Evolutionary conservation across 92 coral and sea anemone species (phyloP), one percentile per base, ranked within the genome.

Genomic region (Diadumene lineata): DNA sequence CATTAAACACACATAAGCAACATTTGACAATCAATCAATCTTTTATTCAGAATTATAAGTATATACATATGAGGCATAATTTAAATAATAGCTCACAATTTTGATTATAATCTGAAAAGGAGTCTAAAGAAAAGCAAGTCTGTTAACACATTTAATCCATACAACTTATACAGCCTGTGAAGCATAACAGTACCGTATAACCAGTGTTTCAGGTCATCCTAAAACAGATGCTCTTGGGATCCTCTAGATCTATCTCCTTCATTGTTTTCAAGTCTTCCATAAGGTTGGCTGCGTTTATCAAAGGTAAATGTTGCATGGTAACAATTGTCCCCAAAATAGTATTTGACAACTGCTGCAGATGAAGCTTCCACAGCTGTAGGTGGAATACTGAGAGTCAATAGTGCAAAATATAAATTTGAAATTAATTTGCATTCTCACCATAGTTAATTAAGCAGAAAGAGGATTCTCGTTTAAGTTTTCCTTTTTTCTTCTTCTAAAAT

Each of bases 231-330:
- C 73, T 68, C 51, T 61, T 58, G 48, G 85, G 77, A 58, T 81
- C 82, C 75, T 85, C 82, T 21, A 34, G 77, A 29, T 67, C 82
- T 28, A 80, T 64, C 15, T 29, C 61, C 70, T 71, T 60, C 85
- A 85, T 34, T 48, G 79, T 67, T 55, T 72, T 75, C 67, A 84
- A 21, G 19, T 79, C 88, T 66, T 84, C 84, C 34, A 51, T 50
- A 17, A 84, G 56, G 50, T 84, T 73, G n/a, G n/a, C n/a, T n/a
- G 70, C 84, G 57, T 46, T 64, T 53, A 18, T 71, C 74, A 70
- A 84, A 84, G 25, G 85, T 84, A 79, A 29, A 70, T 26, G 70
- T 68, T 16, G 86, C 86, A 80, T 65, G 77, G 70, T 85, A 74
- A 34, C 82, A 19, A 58, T 81, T 74, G 25, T 75, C 75, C 34